These are phyloP conservation scores for Taphrorychus bicolor DNA, from an alignment of 2,888 invertebrate species.

Conservation along the genomic window DNA sequence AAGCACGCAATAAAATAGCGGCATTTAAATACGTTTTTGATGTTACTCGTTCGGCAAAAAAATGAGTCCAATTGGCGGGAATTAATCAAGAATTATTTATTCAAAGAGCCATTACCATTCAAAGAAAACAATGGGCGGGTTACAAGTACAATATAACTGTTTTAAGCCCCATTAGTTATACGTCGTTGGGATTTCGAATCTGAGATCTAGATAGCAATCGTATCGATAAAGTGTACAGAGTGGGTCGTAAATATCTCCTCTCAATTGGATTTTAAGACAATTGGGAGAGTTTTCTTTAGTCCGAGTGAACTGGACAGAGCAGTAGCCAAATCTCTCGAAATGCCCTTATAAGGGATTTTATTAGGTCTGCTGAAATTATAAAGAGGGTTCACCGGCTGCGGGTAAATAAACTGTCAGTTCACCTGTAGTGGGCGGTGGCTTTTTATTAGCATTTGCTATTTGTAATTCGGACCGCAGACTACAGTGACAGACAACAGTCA, in stretches of 20 bases:
- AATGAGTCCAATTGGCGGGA: neutral
- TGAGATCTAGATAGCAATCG: neutral
- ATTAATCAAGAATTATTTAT: neutral
- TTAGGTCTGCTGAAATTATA: no score
- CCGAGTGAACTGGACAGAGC: no score
- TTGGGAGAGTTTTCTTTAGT: no score
- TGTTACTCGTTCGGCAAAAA: neutral
- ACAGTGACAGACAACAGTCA: no score
- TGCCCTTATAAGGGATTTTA: no score
- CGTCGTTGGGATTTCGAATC: neutral
- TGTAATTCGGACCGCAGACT: no score
- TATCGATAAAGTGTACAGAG: neutral
- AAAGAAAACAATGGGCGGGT: conserved; percentile 11
- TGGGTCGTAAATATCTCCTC: neutral
- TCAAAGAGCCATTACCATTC: neutral
- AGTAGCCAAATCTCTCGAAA: no score
- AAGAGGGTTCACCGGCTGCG: no score
- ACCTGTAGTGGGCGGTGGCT: no score
- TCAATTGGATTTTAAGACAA: no score
- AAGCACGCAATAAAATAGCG: neutral
- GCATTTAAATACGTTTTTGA: neutral
- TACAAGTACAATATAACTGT: conserved; percentile 10
- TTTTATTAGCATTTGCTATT: no score
- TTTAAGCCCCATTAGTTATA: neutral
- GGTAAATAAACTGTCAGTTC: no score